phyloP scores from a whole-genome alignment of 1,140 invertebrate genomes.

The Littorina saxatilis region DNA sequence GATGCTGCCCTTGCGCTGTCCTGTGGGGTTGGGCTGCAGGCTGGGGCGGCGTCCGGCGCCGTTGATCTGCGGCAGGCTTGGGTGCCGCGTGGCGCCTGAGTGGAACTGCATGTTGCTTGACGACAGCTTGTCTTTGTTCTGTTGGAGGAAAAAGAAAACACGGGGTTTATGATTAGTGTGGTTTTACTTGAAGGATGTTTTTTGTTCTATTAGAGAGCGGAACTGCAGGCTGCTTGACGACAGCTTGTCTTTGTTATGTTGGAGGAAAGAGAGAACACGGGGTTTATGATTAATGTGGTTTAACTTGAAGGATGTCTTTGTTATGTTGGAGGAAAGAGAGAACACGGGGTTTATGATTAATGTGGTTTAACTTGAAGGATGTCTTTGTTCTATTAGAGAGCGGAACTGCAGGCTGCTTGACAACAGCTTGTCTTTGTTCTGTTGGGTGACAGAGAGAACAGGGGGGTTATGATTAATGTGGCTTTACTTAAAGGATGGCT shows the following conservation, averaged over 20 bases:
- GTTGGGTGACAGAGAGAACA: neutral
- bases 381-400: no score
- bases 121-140: no score
- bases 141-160: neutral
- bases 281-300: neutral
- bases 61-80: no score
- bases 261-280: neutral
- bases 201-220: no score
- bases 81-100: neutral
- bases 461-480: neutral
- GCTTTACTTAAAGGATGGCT: no score
- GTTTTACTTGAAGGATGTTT: no score
- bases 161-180: neutral
- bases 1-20: conserved; percentile 38
- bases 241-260: no score
- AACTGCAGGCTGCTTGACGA: no score
- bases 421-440: no score
- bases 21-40: neutral
- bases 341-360: neutral
- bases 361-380: no score
- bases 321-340: no score
- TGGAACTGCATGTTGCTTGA: neutral
- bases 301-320: no score
- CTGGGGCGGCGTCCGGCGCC: neutral
- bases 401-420: neutral